These are phyloP conservation scores for Monochamus alternatus DNA, from an alignment of 2,888 invertebrate genomes.

Conservation along the genomic window DNA sequence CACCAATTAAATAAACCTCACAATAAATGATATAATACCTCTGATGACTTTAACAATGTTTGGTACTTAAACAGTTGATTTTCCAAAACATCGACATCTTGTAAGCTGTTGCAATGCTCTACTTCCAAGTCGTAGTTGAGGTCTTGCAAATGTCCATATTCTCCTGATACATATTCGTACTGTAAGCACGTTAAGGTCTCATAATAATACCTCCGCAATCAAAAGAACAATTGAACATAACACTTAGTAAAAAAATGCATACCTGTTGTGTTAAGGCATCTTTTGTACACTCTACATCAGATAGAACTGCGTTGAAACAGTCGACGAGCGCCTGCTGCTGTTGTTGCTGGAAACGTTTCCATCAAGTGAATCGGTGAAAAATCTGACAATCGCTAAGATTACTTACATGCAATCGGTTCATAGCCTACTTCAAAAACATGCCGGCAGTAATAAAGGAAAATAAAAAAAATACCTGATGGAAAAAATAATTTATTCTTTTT, in stretches of 20 bases:
- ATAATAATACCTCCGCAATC: too few relatives aligned
- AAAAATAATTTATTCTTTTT: conserved; percentile 28
- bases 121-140: conserved; percentile 66
- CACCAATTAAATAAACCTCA: too few relatives aligned
- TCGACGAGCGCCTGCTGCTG: not conserved
- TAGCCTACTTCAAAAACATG: conserved; percentile 28
- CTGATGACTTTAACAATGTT: conserved; percentile 57
- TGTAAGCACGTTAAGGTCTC: conserved; percentile 31
- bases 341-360: not conserved
- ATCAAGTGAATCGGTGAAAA: not conserved
- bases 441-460: conserved; percentile 29
- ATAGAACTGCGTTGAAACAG: not conserved
- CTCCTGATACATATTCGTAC: conserved; percentile 34
- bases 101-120: conserved; percentile 65
- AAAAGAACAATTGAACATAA: not conserved
- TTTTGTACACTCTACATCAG: not conserved
- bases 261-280: not conserved
- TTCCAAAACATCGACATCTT: conserved; percentile 66
- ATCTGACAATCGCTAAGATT: not conserved
- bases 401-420: conserved; percentile 30
- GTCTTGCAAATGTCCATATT: conserved; percentile 61
- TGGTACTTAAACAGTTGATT: conserved; percentile 65
- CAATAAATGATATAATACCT: conserved; percentile 56
- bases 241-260: not conserved
- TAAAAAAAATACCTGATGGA: conserved; percentile 28